Evolutionary conservation across 2,888 invertebrate genomes (phyloP), one percentile per base, ranked within the genome.

Genomic region (Erebia epiphron): DNA sequence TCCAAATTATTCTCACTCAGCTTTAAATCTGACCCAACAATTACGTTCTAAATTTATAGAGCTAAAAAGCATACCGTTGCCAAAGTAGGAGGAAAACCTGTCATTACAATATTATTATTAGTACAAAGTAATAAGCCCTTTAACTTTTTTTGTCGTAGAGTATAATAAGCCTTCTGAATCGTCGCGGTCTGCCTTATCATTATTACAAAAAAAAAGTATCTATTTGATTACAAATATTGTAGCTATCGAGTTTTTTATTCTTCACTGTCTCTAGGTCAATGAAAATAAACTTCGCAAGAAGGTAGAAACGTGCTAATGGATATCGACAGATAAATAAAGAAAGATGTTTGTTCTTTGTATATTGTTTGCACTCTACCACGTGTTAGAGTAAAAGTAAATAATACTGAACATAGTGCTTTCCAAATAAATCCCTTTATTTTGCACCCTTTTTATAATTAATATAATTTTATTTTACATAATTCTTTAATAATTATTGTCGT

Each of bases 231-330:
- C 43, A 10, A 43, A 10, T 43, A 60, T 16, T 60, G 2, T 14
- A 56, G 3, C 13, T 21, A 3, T 56, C 13, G 21, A 11, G n/a
- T 35, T 16, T 1, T 60, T 16, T 16, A 14, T 43, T 41, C 16
- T 11, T 43, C 60, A n/a, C 57, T 8, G 10, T 60, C 60, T 60
- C 60, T 60, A 16, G 16, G 16, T 35, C 43, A 60, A 43, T 60
- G n/a, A 10, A 26, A 60, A 43, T 60, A 43, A 16, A 60, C 43
- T 60, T 60, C 11, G 11, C 41, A 60, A 43, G 16, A 60, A 1
- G 9, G 16, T 16, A 18, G 60, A 21, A 56, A 11, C 43, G 60
- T 11, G 41, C 62, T 62, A 62, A 62, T 62, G 62, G 62, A 49
- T 49, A 18, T 26, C 49, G 62, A 62, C 49, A n/a, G 21, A 21